phyloP scores from a whole-genome alignment of 2,888 invertebrate species.

The Hanleya hanleyi region DNA sequence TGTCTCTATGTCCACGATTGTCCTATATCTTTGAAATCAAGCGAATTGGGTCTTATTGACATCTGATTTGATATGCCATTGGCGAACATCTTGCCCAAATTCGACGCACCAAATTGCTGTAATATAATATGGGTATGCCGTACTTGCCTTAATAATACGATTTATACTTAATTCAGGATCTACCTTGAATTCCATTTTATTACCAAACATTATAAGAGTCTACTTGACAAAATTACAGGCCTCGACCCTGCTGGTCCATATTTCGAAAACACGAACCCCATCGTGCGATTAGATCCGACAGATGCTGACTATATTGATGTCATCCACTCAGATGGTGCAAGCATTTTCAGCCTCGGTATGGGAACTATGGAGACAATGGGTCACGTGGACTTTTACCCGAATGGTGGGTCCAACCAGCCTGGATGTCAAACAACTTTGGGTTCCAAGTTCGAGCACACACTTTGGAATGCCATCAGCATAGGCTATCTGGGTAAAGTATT shows the following conservation, averaged over 20 bases:
- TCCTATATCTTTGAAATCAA: too few species aligned
- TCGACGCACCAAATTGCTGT: too few species aligned
- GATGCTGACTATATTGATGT: constrained; percentile 92
- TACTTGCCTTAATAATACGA: too few species aligned
- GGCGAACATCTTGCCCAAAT: too few species aligned
- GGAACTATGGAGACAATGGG: constrained; percentile 65
- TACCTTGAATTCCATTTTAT: too few species aligned
- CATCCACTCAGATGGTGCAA: constrained; percentile 86
- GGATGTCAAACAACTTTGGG: constrained; percentile 62
- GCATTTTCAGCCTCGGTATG: constrained; percentile 44
- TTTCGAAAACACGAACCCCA: constrained; percentile 88
- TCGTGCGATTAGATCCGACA: constrained; percentile 85
- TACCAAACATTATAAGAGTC: background rate
- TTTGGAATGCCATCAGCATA: constrained; percentile 48
- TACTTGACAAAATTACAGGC: constrained; percentile 74
- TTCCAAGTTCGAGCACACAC: constrained; percentile 39
- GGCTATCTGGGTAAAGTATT: constrained; percentile 38
- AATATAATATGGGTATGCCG: too few species aligned
- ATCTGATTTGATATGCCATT: too few species aligned
- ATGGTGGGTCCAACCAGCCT: constrained; percentile 72
- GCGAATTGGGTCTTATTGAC: too few species aligned
- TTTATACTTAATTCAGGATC: too few species aligned
- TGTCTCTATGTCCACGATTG: too few species aligned
- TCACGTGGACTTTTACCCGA: constrained; percentile 73
- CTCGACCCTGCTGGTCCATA: constrained; percentile 92